Base-by-base conservation (phyloP, 2,888 invertebrate species). In the Melanostoma scalare region DNA sequence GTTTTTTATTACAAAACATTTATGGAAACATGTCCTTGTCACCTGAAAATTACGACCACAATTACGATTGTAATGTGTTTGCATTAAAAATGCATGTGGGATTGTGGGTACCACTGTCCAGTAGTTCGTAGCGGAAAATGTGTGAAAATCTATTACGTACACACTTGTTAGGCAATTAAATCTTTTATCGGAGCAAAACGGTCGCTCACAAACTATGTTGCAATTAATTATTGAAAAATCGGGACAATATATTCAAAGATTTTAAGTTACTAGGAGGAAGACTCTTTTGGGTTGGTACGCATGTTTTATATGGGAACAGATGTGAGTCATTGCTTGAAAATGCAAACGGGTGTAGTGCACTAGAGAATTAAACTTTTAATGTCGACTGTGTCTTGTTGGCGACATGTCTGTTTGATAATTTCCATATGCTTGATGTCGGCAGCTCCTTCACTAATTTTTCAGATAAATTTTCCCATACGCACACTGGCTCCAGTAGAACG, bases 31-130 rank as follows among this genome's bases (percentile, higher is more conserved):
- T 84, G 78, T 84, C 82, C 78, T 78, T 78, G 82, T 78, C 82
- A 84, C 78, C 78, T 84, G 78, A 73, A 84, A 84, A 71, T 78
- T 84, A 84, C 78, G 82, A 74, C 78, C 69, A 65, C 82, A 78
- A 84, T 84, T 84, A 84, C 78, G 72, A 56, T 31, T 65, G 73
- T 84, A 84, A 84, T 78, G 78, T 55, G 74, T 42, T 48, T 53
- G 42, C 73, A 84, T 84, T 84, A 84, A 84, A 78, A 84, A 74
- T 78, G 50, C 78, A 84, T 78, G 33, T 3, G 20, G n/a, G 40
- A 38, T 38, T 8, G n/a, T 3, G 8, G 8, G 1, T 2, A 44
- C 58, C 10, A 20, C 46, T 63, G 10, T 35, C 61, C 61, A 30
- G 61, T 63, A 63, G 63, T 63, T 63, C 63, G 63, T 46, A 50